Conservation (phyloP, 2,888 invertebrate genomes). For the Drosophila merina region DNA sequence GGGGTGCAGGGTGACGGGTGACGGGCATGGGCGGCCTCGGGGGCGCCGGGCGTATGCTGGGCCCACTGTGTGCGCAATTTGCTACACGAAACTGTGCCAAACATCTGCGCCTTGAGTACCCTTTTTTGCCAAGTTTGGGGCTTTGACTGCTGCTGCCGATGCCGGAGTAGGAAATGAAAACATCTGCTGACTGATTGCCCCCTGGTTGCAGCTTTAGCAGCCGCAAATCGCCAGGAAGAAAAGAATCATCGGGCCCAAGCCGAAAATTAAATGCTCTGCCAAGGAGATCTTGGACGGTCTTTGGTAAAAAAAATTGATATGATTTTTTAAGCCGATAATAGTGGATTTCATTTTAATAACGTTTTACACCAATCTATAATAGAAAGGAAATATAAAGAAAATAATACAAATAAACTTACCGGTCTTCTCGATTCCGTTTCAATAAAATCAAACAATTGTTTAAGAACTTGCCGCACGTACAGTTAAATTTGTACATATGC, state of each 20-base stretch:
- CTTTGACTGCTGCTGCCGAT: conserved; percentile 36
- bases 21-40: conserved; percentile 16
- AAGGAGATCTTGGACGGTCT: not conserved
- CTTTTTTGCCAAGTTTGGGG: conserved; percentile 41
- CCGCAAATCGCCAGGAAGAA: conserved; percentile 19
- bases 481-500: too few relatives aligned
- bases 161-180: conserved; percentile 76
- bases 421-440: too few relatives aligned
- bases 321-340: too few relatives aligned
- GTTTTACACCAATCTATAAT: too few relatives aligned
- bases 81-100: conserved; percentile 77
- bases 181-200: conserved; percentile 80
- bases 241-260: not conserved
- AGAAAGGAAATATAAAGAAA: too few relatives aligned
- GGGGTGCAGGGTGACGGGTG: not conserved
- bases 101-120: conserved; percentile 73
- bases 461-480: too few relatives aligned
- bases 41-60: conserved; percentile 37
- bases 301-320: not conserved
- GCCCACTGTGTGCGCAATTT: conserved; percentile 77
- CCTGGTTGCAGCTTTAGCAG: conserved; percentile 59
- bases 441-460: too few relatives aligned
- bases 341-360: too few relatives aligned
- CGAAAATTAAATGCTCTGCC: conserved; percentile 22
- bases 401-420: too few relatives aligned